Percentiles rank a stretch among this genome's conserved stretches.
Evolutionary conservation across 2,888 invertebrate genomes (phyloP).

Genomic region (Pocota personata): DNA sequence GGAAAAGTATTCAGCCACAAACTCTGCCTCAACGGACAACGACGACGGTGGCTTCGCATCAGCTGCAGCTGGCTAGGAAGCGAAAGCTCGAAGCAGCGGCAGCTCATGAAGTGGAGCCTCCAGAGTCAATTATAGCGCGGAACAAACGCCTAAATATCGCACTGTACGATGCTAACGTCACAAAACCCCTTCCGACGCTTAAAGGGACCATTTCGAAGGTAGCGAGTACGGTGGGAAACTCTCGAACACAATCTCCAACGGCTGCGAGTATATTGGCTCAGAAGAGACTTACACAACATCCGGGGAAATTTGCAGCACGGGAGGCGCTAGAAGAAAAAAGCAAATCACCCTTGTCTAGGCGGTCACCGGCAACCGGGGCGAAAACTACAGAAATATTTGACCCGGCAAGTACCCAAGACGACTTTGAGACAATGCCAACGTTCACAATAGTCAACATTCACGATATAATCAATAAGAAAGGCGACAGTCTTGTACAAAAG

Average conservation of each 20-base stretch:
- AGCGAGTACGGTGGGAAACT: background rate
- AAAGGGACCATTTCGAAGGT: background rate
- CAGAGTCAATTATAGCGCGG: constrained; percentile 70
- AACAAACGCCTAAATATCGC: constrained; percentile 75
- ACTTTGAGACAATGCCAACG: constrained; percentile 81
- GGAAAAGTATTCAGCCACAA: background rate
- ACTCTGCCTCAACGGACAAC: background rate
- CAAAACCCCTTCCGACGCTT: constrained; percentile 9
- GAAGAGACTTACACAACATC: constrained; percentile 21
- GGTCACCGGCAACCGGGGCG: constrained; percentile 20
- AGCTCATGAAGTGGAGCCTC: constrained; percentile 26
- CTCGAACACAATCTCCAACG: constrained; percentile 40
- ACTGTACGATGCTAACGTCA: constrained; percentile 71
- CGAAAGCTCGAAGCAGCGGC: constrained; percentile 40
- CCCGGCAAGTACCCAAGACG: constrained; percentile 76
- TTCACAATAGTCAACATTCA: constrained; percentile 82
- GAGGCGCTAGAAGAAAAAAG: constrained; percentile 12
- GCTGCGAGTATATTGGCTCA: constrained; percentile 18
- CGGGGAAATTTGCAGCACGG: constrained; percentile 20
- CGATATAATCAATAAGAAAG: constrained; percentile 82
- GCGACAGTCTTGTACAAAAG: constrained; percentile 78
- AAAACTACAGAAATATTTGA: constrained; percentile 66
- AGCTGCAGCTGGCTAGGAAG: constrained; percentile 15
- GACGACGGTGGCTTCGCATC: constrained; percentile 13
- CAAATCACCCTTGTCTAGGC: constrained; percentile 26